Evolutionary conservation across 2,113 vertebrate species (phyloP).

Genomic region (Steatornis caripensis): DNA sequence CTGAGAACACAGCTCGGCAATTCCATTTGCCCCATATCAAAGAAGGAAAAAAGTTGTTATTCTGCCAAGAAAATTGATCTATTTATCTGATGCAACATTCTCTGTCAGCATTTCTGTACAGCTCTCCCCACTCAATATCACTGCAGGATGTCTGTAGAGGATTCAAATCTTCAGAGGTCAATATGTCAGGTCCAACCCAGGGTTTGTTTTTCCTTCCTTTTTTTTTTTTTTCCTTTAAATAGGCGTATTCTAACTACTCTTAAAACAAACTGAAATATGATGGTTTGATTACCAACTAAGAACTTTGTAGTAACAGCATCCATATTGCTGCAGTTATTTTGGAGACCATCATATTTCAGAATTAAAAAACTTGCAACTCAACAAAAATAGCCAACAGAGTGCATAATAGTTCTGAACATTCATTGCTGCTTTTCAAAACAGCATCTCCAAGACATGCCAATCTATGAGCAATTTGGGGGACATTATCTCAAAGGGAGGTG

Average conservation of each 20-base stretch:
- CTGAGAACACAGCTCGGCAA: neutral
- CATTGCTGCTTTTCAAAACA: neutral
- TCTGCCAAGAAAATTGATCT: conserved; percentile 48
- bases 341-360: neutral
- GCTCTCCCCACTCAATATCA: neutral
- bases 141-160: neutral
- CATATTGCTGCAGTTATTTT: neutral
- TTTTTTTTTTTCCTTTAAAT: neutral
- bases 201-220: neutral
- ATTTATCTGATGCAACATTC: conserved; percentile 13
- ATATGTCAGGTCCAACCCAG: neutral
- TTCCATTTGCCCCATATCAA: conserved; percentile 12
- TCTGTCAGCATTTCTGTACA: neutral
- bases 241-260: neutral
- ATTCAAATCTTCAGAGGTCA: neutral
- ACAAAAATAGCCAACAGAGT: neutral
- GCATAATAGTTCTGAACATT: neutral
- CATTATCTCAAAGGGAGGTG: neutral
- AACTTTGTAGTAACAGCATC: neutral
- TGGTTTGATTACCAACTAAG: neutral
- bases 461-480: neutral
- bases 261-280: neutral
- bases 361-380: neutral
- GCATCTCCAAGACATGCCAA: neutral
- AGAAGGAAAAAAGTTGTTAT: conserved; percentile 19